Evolutionary conservation across 2,888 invertebrate species (phyloP).

Genomic region (Drosophila sordidapex): DNA sequence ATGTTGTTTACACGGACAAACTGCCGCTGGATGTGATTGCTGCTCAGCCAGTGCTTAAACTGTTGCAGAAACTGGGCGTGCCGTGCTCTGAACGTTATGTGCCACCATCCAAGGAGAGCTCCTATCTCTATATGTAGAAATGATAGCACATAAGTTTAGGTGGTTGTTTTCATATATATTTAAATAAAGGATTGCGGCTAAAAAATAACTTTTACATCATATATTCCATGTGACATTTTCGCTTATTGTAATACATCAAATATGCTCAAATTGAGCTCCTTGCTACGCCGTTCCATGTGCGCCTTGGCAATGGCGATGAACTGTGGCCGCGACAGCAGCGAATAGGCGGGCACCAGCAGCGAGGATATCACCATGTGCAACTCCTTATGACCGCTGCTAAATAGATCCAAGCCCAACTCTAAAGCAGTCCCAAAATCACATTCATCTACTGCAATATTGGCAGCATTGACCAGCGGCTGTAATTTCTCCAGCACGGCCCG

Average conservation of each 20-base stretch:
- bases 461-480: slow-evolving; percentile 92
- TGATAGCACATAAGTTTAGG: neutral
- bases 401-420: slow-evolving; percentile 94
- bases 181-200: slow-evolving; percentile 46
- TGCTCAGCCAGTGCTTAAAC: slow-evolving; percentile 78
- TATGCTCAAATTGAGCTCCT: slow-evolving; percentile 86
- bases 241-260: slow-evolving; percentile 68
- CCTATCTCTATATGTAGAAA: slow-evolving; percentile 79
- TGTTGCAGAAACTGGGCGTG: slow-evolving; percentile 73
- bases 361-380: slow-evolving; percentile 89
- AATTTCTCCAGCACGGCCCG: slow-evolving; percentile 88
- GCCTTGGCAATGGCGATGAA: slow-evolving; percentile 91
- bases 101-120: slow-evolving; percentile 77
- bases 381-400: slow-evolving; percentile 90
- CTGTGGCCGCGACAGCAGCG: slow-evolving; percentile 89
- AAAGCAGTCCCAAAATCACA: slow-evolving; percentile 97
- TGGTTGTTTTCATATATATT: slow-evolving; percentile 39
- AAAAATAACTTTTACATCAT: slow-evolving; percentile 4
- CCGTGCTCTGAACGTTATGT: slow-evolving; percentile 71
- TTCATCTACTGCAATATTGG: slow-evolving; percentile 92
- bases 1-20: slow-evolving; percentile 82
- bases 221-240: slow-evolving; percentile 7
- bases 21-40: slow-evolving; percentile 78
- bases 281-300: slow-evolving; percentile 90
- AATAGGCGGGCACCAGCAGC: slow-evolving; percentile 91